phyloP scores from a whole-genome alignment of 2,113 vertebrate species.

The Ophthalmolycus amberensis region DNA sequence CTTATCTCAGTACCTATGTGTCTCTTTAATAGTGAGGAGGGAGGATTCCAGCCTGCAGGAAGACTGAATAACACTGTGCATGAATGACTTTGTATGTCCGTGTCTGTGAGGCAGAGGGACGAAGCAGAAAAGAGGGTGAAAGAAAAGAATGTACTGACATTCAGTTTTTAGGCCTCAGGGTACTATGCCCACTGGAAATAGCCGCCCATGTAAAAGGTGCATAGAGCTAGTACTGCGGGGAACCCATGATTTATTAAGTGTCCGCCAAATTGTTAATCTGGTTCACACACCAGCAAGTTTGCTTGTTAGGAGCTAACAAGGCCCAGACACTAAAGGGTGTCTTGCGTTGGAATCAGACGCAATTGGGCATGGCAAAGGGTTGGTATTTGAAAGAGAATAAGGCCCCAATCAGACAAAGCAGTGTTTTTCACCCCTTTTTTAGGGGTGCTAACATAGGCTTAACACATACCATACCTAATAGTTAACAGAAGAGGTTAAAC shows the following conservation, averaged over 20 bases:
- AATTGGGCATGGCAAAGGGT: not conserved
- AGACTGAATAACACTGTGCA: constrained; percentile 20
- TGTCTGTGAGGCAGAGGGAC: not conserved
- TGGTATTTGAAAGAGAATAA: not conserved
- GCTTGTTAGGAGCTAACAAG: too few species aligned
- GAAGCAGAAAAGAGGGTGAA: not conserved
- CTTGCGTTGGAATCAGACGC: not conserved
- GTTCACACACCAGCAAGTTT: not conserved
- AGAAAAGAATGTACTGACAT: not conserved
- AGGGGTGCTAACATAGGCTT: too few species aligned
- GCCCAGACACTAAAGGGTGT: not conserved
- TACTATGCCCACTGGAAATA: not conserved
- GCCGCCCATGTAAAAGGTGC: not conserved
- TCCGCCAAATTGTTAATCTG: not conserved
- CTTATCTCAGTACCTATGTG: constrained; percentile 46
- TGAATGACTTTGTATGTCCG: constrained; percentile 26
- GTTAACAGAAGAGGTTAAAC: too few species aligned
- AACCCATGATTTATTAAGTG: not conserved
- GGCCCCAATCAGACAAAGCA: too few species aligned
- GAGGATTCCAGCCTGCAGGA: constrained; percentile 25
- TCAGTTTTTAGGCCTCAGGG: not conserved
- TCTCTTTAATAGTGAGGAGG: constrained; percentile 32
- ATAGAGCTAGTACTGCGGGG: not conserved
- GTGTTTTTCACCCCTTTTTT: too few species aligned
- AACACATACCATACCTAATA: too few species aligned